phyloP scores from a whole-genome alignment of 2,888 invertebrate species.

The Netelia inedita region DNA sequence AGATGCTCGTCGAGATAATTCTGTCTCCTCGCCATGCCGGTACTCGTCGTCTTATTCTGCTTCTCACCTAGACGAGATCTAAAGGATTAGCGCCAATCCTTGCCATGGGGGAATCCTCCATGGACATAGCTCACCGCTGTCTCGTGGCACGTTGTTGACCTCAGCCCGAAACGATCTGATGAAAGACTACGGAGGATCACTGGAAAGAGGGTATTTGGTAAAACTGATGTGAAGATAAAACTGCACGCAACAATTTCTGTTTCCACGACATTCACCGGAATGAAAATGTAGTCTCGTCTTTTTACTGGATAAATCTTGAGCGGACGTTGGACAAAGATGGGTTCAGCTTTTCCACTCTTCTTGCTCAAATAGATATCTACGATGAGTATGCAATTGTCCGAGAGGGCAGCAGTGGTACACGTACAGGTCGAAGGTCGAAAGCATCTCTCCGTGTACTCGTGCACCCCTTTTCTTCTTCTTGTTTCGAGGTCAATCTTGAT shows the following conservation, averaged over 20 bases:
- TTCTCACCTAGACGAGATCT: conserved; percentile 24
- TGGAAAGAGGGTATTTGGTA: conserved; percentile 49
- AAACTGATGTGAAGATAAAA: conserved; percentile 39
- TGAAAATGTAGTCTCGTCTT: not conserved
- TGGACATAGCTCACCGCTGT: not conserved
- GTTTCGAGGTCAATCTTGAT: conserved; percentile 44
- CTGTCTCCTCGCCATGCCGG: conserved; percentile 4
- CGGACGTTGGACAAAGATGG: not conserved
- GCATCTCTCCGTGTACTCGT: not conserved
- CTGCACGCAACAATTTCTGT: not conserved
- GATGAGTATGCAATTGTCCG: not conserved
- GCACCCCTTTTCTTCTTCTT: not conserved
- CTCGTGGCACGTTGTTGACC: not conserved
- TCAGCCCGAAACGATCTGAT: conserved; percentile 9
- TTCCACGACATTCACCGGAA: conserved; percentile 6
- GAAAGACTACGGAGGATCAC: conserved; percentile 34
- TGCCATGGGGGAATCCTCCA: conserved; percentile 15
- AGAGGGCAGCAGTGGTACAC: not conserved
- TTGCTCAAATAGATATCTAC: not conserved
- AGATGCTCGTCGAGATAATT: conserved; percentile 13
- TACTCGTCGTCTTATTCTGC: not conserved
- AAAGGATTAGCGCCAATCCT: conserved; percentile 30
- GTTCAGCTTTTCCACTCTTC: not conserved
- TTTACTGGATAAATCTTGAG: not conserved
- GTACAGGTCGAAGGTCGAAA: conserved; percentile 2